A percentile compares a stretch with the other conserved stretches of the same genome.
Conservation (phyloP, 2,888 invertebrate genomes). For the Drosophila multiciliata region DNA sequence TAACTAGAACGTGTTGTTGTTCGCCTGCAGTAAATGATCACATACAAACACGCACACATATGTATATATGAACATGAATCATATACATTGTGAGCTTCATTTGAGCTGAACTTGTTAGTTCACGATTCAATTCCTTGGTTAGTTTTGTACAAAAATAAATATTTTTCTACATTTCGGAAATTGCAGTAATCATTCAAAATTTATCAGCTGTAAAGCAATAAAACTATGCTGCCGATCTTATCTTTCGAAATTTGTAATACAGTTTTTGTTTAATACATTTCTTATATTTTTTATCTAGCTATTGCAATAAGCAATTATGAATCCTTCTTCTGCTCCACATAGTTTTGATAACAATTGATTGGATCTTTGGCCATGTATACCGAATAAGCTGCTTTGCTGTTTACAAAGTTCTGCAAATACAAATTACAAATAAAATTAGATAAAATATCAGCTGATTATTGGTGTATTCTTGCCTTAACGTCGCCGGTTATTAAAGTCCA, state of each 20-base stretch:
- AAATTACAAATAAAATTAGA: background rate
- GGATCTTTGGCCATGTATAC: conserved; percentile 79
- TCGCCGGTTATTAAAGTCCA: conserved; percentile 81
- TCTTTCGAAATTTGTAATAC: background rate
- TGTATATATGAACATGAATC: conserved; percentile 31
- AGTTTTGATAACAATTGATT: conserved; percentile 83
- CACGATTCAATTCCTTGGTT: conserved; percentile 18
- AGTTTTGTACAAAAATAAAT: background rate
- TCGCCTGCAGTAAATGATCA: conserved; percentile 25
- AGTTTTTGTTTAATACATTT: conserved; percentile 1
- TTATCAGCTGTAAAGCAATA: background rate
- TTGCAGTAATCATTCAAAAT: background rate
- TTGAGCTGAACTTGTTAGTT: conserved; percentile 42
- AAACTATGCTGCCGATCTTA: background rate
- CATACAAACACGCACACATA: conserved; percentile 8
- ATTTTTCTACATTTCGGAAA: background rate
- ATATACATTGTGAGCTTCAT: conserved; percentile 24
- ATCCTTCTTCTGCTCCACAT: conserved; percentile 50
- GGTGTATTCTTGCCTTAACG: conserved; percentile 60
- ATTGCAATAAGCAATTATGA: conserved; percentile 15
- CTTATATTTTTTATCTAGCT: background rate
- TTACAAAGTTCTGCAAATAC: conserved; percentile 74
- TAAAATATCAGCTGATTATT: background rate
- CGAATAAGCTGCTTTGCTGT: conserved; percentile 67
- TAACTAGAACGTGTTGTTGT: conserved; percentile 51